Base-by-base conservation (phyloP, 2,888 invertebrate species). In the Catocala sponsa region DNA sequence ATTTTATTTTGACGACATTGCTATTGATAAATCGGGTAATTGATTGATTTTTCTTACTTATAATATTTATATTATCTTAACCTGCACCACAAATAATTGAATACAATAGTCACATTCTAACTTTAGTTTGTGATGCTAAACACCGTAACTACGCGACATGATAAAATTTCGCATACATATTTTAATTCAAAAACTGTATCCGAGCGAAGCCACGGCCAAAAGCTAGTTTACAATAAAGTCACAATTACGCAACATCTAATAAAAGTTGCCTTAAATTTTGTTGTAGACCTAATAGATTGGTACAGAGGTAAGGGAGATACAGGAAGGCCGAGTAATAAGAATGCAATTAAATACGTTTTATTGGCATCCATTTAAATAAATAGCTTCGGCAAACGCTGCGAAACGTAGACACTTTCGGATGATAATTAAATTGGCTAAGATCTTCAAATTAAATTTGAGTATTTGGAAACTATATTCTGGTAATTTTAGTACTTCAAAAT, bases 331-430 rank as follows among this genome's bases (percentile, higher is more conserved):
- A 47, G 64, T 52, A 67, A 58, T 59, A 68, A 63, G 57, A 70
- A 68, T 68, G 67, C 72, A 68, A 79, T 76, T 66, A 74, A 78
- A 78, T 76, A 69, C 68, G 64, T 78, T 81, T 78, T 72, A 78
- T 76, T 73, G 68, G 59, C 68, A 68, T 72, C 68, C 68, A 80
- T 76, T 80, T 80, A 80, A 79, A 78, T 76, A 73, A 79, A 76
- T 74, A 67, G 57, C 38, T 38, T 44, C 51, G 55, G 60, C 75
- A 48, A 74, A 74, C 53, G 46, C 51, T 53, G 35, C n/a, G 62
- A 61, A 47, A 63, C 61, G 46, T 58, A 59, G 67, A 74, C 67
- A 66, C 61, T 72, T 74, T 63, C 59, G 52, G 44, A 13, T 62
- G 57, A 52, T 64, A 72, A 72, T 72, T 71, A 62, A 74, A 72